Conservation (phyloP, 1,140 invertebrate species). For the Temnothorax curvispinosus region DNA sequence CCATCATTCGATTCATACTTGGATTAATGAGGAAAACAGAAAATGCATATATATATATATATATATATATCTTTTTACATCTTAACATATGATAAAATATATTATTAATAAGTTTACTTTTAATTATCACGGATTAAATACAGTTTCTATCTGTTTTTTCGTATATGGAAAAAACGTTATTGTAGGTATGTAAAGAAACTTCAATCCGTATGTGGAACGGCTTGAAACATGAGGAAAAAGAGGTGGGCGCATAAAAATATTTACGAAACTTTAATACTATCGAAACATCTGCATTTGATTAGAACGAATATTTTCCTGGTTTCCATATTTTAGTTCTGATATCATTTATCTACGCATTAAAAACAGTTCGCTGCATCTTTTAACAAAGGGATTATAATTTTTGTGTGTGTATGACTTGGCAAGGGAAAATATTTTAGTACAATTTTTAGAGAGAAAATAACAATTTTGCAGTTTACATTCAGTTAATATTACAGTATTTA, state of each 20-base stretch:
- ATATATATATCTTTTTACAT: background rate
- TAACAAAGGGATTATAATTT: background rate
- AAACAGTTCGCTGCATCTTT: background rate
- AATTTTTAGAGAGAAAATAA: background rate
- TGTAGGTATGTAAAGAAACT: conserved; percentile 18
- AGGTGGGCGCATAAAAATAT: background rate
- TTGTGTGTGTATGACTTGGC: background rate
- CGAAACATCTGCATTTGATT: background rate
- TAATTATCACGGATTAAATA: background rate
- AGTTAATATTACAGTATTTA: no score
- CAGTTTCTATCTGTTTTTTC: background rate
- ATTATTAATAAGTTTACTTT: background rate
- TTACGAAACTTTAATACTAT: background rate
- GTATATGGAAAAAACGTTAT: background rate
- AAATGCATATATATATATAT: background rate
- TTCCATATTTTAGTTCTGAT: background rate
- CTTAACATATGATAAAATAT: background rate
- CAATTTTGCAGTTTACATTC: background rate
- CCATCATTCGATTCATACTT: background rate
- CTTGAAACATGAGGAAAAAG: background rate
- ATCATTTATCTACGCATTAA: background rate
- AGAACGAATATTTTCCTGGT: background rate
- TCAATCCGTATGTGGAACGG: background rate
- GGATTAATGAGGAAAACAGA: background rate
- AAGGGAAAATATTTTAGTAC: background rate